These are phyloP conservation scores for Zaprionus taronus DNA, from an alignment of 1,140 invertebrate genomes.

Conservation along the genomic window DNA sequence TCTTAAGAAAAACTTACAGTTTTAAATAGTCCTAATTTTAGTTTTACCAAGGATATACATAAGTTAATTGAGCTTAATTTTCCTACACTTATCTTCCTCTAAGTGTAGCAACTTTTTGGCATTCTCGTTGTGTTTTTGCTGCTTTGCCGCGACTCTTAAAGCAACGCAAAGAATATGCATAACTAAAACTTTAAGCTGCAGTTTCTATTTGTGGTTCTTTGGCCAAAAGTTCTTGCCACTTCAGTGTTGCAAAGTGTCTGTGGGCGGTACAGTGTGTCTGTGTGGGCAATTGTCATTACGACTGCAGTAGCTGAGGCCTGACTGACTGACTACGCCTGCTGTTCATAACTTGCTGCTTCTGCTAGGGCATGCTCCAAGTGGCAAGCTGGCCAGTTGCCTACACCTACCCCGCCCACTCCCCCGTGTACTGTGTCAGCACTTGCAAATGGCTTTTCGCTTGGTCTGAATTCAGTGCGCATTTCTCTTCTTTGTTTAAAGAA, in stretches of 20 bases:
- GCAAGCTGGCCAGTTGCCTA: constrained; percentile 12
- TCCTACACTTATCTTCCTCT: background rate
- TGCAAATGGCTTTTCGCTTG: constrained; percentile 1
- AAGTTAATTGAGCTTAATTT: background rate
- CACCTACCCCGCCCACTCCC: background rate
- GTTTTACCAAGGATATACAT: no score
- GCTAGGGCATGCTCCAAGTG: constrained; percentile 28
- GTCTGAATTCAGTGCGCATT: constrained; percentile 21
- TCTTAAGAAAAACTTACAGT: no score
- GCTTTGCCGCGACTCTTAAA: background rate
- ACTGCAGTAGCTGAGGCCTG: constrained; percentile 27
- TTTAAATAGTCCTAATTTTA: no score
- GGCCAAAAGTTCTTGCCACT: constrained; percentile 18
- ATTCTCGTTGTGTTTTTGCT: background rate
- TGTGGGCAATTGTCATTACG: constrained; percentile 27
- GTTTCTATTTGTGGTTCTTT: constrained; percentile 21
- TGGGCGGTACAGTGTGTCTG: background rate
- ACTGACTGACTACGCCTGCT: background rate
- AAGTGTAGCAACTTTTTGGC: constrained; percentile 8
- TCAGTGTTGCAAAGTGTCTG: background rate
- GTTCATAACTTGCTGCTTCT: constrained; percentile 20
- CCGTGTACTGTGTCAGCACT: constrained; percentile 5
- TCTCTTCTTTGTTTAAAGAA: constrained; percentile 37
- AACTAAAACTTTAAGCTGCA: constrained; percentile 40
- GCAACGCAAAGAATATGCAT: constrained; percentile 37